These are phyloP conservation scores for Discoglossus pictus DNA, from an alignment of 2,797 vertebrate species.

Conservation along the genomic window DNA sequence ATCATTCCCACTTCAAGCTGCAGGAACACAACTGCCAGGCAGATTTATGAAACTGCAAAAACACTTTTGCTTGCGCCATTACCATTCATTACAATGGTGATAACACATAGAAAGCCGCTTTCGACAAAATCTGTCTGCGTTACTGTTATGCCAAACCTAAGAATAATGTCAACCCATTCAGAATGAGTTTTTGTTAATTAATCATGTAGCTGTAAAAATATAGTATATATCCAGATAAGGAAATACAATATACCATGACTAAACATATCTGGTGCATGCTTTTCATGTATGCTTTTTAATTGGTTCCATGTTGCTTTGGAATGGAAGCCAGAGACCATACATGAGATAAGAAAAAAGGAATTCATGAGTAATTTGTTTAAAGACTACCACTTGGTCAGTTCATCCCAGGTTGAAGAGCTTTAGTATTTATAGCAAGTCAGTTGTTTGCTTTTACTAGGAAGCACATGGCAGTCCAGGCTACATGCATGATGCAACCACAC, in stretches of 20 bases:
- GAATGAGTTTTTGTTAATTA: no score
- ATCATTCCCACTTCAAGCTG: constrained; percentile 13
- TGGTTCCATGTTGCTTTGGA: not conserved
- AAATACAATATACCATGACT: no score
- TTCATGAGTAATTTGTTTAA: not conserved
- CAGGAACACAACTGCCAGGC: constrained; percentile 22
- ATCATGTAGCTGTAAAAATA: no score
- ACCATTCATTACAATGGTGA: constrained; percentile 29
- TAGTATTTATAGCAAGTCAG: not conserved
- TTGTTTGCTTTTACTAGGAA: not conserved
- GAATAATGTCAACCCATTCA: no score
- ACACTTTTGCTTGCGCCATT: constrained; percentile 35
- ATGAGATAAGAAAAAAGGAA: not conserved
- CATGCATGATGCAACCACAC: constrained; percentile 15
- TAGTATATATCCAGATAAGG: no score
- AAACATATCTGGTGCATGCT: no score
- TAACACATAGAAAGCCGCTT: constrained; percentile 21
- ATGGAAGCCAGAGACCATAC: not conserved
- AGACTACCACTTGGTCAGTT: not conserved
- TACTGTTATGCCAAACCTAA: not conserved
- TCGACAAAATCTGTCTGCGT: not conserved
- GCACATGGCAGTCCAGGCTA: constrained; percentile 7
- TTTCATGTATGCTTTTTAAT: not conserved
- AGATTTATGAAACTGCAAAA: constrained; percentile 43
- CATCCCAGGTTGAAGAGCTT: not conserved